Conservation (phyloP, 2,113 vertebrate genomes). For the Todiramphus chloris region DNA sequence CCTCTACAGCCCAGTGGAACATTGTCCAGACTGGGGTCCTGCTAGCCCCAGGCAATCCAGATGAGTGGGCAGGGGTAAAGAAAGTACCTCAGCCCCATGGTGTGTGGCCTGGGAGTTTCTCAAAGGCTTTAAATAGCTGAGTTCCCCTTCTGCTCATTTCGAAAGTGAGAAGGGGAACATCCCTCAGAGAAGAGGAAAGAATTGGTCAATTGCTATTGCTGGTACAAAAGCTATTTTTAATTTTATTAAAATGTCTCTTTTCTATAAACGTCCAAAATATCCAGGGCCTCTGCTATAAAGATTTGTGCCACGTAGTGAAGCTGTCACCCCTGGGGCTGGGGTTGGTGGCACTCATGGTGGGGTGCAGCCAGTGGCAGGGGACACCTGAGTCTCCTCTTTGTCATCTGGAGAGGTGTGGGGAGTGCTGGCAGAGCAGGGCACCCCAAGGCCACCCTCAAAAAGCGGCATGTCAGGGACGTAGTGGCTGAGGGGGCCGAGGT, state of each 20-base stretch:
- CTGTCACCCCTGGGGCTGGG: accelerated
- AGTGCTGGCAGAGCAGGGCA: accelerated
- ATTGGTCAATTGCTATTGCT: accelerated
- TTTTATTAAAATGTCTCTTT: not conserved
- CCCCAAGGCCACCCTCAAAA: accelerated
- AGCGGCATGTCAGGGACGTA: accelerated
- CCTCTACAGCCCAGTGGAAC: not conserved
- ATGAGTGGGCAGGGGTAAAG: not conserved
- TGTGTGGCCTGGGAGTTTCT: not conserved
- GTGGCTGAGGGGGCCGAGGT: accelerated
- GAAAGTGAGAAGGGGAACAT: constrained; percentile 39
- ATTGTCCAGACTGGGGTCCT: accelerated
- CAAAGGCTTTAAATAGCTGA: not conserved
- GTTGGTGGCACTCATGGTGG: accelerated
- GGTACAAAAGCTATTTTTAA: constrained; percentile 39
- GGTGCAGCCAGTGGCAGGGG: not conserved
- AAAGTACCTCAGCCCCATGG: accelerated
- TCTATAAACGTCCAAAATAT: constrained; percentile 35
- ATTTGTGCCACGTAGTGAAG: accelerated
- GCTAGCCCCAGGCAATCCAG: accelerated
- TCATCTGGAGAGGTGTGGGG: accelerated
- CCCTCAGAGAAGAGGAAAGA: not conserved
- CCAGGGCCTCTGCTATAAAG: not conserved
- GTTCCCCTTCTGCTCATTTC: not conserved
- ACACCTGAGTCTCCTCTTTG: not conserved